These are phyloP conservation scores for Cryptophagus acutangulus DNA, from an alignment of 2,888 invertebrate species.

Conservation along the genomic window DNA sequence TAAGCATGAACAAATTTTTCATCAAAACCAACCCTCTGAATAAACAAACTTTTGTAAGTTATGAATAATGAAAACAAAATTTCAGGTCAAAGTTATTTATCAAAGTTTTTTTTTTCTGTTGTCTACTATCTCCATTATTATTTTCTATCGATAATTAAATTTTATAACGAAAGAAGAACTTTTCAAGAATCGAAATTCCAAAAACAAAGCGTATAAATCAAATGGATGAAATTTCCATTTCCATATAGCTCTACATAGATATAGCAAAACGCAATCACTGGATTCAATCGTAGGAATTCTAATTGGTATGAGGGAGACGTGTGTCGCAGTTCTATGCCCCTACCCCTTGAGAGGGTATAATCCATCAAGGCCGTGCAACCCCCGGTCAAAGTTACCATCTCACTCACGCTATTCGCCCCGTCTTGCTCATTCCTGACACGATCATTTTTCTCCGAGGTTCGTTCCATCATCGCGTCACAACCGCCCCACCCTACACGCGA, in stretches of 20 bases:
- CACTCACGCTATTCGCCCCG: constrained; percentile 47
- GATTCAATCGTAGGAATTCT: constrained; percentile 48
- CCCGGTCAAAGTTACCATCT: constrained; percentile 61
- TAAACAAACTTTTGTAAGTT: constrained; percentile 35
- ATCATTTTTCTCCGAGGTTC: constrained; percentile 69
- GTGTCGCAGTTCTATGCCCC: constrained; percentile 37
- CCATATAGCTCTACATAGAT: constrained; percentile 19
- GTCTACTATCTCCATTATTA: neutral
- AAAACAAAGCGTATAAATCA: constrained; percentile 24
- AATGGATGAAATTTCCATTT: constrained; percentile 7
- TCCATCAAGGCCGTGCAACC: constrained; percentile 49
- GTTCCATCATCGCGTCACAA: constrained; percentile 72
- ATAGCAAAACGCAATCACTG: constrained; percentile 35
- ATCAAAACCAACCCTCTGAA: constrained; percentile 38
- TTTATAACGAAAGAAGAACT: neutral
- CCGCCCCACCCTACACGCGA: constrained; percentile 55
- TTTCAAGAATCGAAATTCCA: constrained; percentile 5
- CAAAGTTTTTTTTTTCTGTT: constrained; percentile 13
- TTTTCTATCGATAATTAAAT: neutral
- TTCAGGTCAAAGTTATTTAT: constrained; percentile 35
- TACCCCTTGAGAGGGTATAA: constrained; percentile 46
- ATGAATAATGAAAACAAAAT: constrained; percentile 39
- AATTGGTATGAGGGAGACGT: constrained; percentile 45
- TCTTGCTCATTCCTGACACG: constrained; percentile 49
- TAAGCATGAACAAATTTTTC: constrained; percentile 44